These are phyloP conservation scores for Acanthurus lineatus DNA, from an alignment of 2,797 vertebrate genomes.

Conservation along the genomic window DNA sequence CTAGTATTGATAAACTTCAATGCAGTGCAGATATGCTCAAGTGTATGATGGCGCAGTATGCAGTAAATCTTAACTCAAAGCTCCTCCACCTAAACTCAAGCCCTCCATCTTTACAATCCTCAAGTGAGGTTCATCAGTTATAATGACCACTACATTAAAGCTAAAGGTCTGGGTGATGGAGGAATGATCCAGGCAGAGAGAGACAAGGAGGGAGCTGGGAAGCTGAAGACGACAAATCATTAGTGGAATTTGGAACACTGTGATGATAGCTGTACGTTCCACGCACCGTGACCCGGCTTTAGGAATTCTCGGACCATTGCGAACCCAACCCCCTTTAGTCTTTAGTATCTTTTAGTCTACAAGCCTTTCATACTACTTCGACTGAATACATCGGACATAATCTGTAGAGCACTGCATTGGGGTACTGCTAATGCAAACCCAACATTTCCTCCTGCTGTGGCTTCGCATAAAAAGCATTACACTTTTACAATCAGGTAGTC, in stretches of 20 bases:
- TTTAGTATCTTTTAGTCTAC: constrained; percentile 27
- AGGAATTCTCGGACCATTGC: constrained; percentile 16
- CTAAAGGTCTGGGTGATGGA: constrained; percentile 22
- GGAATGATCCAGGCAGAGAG: constrained; percentile 19
- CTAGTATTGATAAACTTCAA: background rate
- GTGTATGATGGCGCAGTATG: background rate
- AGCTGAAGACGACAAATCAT: constrained; percentile 69
- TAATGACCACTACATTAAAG: constrained; percentile 28
- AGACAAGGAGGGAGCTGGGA: constrained; percentile 37
- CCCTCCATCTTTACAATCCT: constrained; percentile 1
- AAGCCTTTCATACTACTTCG: background rate
- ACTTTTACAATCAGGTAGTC: too few species aligned
- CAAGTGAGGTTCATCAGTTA: constrained; percentile 19
- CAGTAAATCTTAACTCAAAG: background rate
- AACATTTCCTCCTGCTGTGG: too few species aligned
- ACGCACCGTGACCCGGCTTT: constrained; percentile 39
- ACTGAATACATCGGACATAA: too few species aligned
- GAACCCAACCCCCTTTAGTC: constrained; percentile 10
- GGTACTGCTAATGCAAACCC: too few species aligned
- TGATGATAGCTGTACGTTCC: constrained; percentile 52
- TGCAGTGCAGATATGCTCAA: background rate
- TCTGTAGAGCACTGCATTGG: too few species aligned
- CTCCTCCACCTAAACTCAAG: constrained; percentile 13
- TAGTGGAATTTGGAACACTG: constrained; percentile 77
- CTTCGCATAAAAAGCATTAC: too few species aligned